phyloP scores from a whole-genome alignment of 2,113 vertebrate genomes.

The Trichomycterus rosablanca region DNA sequence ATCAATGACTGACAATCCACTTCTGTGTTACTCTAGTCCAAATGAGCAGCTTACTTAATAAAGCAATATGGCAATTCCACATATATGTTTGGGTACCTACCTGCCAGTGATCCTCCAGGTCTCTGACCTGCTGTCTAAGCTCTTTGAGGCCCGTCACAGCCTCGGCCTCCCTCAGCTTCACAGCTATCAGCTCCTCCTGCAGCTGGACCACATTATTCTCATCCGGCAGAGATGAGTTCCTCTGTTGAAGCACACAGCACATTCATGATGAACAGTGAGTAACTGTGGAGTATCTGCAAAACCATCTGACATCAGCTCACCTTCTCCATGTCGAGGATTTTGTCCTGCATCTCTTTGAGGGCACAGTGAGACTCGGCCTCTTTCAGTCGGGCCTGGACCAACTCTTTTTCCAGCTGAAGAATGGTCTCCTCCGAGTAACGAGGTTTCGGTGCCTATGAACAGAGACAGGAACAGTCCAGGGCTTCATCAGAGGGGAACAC shows the following conservation, averaged over 20 bases:
- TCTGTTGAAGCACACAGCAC: conserved; percentile 61
- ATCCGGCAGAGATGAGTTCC: conserved; percentile 87
- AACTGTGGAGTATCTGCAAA: too few species aligned
- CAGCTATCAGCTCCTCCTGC: conserved; percentile 91
- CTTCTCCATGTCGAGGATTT: conserved; percentile 94
- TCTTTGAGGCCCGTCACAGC: conserved; percentile 88
- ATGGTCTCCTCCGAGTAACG: conserved; percentile 90
- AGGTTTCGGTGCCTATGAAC: conserved; percentile 73
- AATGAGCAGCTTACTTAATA: too few species aligned
- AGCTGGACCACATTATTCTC: conserved; percentile 93
- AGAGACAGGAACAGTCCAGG: conserved; percentile 10
- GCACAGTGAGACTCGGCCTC: conserved; percentile 96
- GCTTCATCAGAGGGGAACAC: not conserved
- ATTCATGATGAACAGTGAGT: not conserved
- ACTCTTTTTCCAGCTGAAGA: conserved; percentile 89
- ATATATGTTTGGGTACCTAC: too few species aligned
- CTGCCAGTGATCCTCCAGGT: conserved; percentile 98
- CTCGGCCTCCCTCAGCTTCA: conserved; percentile 91
- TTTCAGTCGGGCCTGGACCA: conserved; percentile 90
- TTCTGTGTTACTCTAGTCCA: too few species aligned
- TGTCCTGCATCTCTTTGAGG: conserved; percentile 98
- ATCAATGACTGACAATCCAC: too few species aligned
- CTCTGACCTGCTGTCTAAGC: conserved; percentile 84
- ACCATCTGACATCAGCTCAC: too few species aligned
- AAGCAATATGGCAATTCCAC: too few species aligned